Evolutionary conservation across 2,113 vertebrate genomes (phyloP), one percentile per base, ranked within the genome.

Genomic region (Potamarius usumacintae): DNA sequence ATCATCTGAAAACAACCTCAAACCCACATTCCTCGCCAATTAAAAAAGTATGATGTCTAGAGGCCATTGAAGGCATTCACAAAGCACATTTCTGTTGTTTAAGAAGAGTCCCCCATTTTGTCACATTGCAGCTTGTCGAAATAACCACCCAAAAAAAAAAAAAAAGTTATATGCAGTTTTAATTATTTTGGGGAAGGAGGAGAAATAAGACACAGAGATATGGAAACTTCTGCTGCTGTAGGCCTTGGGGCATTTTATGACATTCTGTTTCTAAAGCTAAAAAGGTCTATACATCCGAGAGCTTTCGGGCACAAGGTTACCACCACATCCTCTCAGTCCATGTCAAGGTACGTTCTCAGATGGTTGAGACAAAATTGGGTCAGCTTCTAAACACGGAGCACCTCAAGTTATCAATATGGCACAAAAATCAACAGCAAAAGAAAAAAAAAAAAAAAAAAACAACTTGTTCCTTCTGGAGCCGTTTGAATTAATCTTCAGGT

Each of bases 1-100:
- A 94, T 91, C 77, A 94, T 94, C 90, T 87, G 86, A 92, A 92
- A 92, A 93, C 90, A 92, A 86, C 60, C 89, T 89, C 83, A 86
- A 81, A 88, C 91, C 90, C 67, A 80, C 82, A 74, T 72, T 63
- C 83, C 89, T 80, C 80, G 79, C 88, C 87, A 91, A 92, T 93
- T 89, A 90, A 92, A 89, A 89, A 89, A 63, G n/a, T 25, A 86
- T 84, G 67, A 78, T 81, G 84, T 85, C 91, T 84, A 81, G 88
- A 77, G 90, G 91, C 90, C 82, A 90, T 52, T 53, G 88, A 85
- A 89, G 85, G 88, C 79, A 60, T 82, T 69, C 69, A 84, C 80
- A 74, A 65, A 83, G 85, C 42, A 14, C 27, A 65, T 74, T 82
- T 78, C 34, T 80, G 85, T 34, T 72, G 55, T 88, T 81, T 84